Conservation (phyloP, 2,888 invertebrate genomes). For the Hydriomena furcata region DNA sequence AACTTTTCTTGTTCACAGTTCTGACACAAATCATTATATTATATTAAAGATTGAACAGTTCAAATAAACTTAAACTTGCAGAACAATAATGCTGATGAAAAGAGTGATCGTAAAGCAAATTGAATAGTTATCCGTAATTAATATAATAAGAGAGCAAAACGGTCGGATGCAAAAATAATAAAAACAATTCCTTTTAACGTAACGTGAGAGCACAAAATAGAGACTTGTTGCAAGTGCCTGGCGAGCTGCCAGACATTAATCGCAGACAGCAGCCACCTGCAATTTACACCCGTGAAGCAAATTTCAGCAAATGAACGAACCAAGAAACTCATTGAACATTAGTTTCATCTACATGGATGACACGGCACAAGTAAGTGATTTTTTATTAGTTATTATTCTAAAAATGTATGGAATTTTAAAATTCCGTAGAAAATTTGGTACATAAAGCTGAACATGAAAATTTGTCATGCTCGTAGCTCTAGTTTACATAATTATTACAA, state of each 20-base stretch:
- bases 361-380: not conserved
- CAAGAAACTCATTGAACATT: slow-evolving; percentile 9
- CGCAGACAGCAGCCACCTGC: slow-evolving; percentile 53
- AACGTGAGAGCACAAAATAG: slow-evolving; percentile 27
- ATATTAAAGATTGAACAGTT: no score
- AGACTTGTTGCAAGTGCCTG: slow-evolving; percentile 52
- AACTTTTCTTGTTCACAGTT: not conserved
- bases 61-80: no score
- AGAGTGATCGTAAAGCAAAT: no score
- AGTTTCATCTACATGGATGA: not conserved
- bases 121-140: no score
- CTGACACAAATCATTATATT: slow-evolving; percentile 5
- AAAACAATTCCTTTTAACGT: slow-evolving; percentile 32
- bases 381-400: no score
- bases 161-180: slow-evolving; percentile 15
- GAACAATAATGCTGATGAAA: no score
- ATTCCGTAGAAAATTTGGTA: no score
- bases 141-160: no score
- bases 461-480: no score
- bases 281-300: slow-evolving; percentile 45
- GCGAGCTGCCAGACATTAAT: slow-evolving; percentile 56
- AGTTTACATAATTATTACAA: no score
- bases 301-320: slow-evolving; percentile 34
- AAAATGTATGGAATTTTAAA: no score
- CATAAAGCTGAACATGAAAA: no score